Conservation (phyloP, 2,888 invertebrate genomes). For the Tetragnatha montana region DNA sequence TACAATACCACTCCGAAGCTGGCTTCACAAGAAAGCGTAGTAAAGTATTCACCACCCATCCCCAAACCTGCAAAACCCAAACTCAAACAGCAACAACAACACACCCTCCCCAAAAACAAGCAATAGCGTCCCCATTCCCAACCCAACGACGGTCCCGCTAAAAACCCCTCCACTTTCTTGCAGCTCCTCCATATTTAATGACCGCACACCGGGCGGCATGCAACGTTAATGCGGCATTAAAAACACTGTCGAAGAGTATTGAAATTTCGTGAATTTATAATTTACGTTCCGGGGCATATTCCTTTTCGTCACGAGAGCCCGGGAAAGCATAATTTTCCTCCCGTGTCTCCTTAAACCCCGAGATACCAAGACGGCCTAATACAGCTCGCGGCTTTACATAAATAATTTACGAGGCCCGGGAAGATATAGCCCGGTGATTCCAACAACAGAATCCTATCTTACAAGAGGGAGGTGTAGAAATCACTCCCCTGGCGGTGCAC, state of each 20-base stretch:
- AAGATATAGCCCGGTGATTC: not conserved
- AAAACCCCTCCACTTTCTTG: constrained; percentile 22
- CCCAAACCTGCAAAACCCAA: too few species aligned
- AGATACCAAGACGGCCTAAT: constrained; percentile 24
- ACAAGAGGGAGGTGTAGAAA: constrained; percentile 20
- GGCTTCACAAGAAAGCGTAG: not conserved
- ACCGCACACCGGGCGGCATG: constrained; percentile 27
- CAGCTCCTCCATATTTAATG: constrained; percentile 39
- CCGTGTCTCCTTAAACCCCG: constrained; percentile 22
- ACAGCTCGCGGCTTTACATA: constrained; percentile 34
- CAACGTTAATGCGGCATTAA: constrained; percentile 50
- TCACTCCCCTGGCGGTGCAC: constrained; percentile 25
- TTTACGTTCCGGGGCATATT: constrained; percentile 33
- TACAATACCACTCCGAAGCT: not conserved
- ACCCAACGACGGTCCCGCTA: not conserved
- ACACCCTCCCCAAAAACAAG: too few species aligned
- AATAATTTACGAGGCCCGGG: constrained; percentile 45
- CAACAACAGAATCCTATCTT: constrained; percentile 20
- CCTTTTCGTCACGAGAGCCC: constrained; percentile 38
- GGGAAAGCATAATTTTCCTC: constrained; percentile 39
- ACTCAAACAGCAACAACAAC: too few species aligned
- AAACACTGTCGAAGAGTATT: constrained; percentile 44
- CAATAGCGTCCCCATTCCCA: too few species aligned
- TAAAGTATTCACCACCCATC: not conserved
- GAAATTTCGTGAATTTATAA: constrained; percentile 56